Percentiles rank a stretch among this genome's conserved stretches.
Evolutionary conservation across 1,140 invertebrate species (phyloP).

Genomic region (Druon quercuslanigerum): DNA sequence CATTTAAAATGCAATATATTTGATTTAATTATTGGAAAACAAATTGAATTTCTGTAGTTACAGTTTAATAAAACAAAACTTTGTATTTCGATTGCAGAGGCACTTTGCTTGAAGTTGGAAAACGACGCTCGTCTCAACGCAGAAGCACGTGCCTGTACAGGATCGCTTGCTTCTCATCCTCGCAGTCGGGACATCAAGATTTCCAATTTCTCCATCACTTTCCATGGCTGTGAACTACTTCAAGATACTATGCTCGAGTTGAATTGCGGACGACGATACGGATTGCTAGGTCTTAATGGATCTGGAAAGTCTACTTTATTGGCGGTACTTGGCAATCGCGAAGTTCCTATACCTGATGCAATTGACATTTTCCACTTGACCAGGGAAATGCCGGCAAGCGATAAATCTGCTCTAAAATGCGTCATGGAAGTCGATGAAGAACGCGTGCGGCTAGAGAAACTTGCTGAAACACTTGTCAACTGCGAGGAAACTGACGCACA

Average conservation of each 20-base stretch:
- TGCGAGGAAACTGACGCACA: constrained; percentile 90
- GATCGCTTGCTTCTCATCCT: constrained; percentile 95
- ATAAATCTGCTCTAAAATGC: constrained; percentile 93
- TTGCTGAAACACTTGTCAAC: constrained; percentile 92
- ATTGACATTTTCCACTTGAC: constrained; percentile 99
- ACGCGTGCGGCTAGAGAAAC: constrained; percentile 90
- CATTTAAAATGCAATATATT: too few relatives aligned
- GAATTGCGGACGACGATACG: constrained; percentile 97
- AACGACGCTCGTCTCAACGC: constrained; percentile 93
- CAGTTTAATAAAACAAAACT: constrained; percentile 17
- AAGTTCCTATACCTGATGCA: constrained; percentile 96
- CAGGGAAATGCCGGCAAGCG: constrained; percentile 96
- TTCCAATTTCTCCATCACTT: constrained; percentile 97
- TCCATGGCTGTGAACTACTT: constrained; percentile 96
- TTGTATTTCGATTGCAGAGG: constrained; percentile 78
- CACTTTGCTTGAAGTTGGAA: constrained; percentile 91
- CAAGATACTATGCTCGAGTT: constrained; percentile 97
- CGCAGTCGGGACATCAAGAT: constrained; percentile 98
- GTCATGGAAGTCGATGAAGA: constrained; percentile 99
- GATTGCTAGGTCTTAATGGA: constrained; percentile 96
- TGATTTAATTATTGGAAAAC: too few relatives aligned
- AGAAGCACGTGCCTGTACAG: constrained; percentile 95
- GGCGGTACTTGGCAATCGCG: constrained; percentile 92
- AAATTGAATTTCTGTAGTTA: background rate
- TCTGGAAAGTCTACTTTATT: constrained; percentile 95